Percentiles rank a stretch among this genome's conserved stretches.
These are phyloP conservation scores for Acanthosepion esculentum DNA, from an alignment of 2,888 invertebrate species.

Conservation along the genomic window DNA sequence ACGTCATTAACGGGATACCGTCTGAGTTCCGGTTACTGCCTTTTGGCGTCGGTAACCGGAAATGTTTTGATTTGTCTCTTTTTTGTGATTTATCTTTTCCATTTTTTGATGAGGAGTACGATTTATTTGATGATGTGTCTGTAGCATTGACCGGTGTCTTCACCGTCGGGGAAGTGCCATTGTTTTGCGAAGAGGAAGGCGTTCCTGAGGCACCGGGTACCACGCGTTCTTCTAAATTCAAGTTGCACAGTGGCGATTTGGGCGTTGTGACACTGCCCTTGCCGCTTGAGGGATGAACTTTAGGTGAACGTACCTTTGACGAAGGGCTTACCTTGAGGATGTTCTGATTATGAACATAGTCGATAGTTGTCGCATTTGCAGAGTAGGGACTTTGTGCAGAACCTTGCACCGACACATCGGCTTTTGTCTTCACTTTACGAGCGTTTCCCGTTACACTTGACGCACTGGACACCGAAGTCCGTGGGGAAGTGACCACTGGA, in stretches of 20 bases:
- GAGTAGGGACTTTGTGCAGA: slow-evolving; percentile 65
- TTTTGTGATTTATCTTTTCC: slow-evolving; percentile 10
- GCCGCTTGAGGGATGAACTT: slow-evolving; percentile 63
- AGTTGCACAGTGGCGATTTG: slow-evolving; percentile 46
- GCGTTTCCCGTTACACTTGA: slow-evolving; percentile 55
- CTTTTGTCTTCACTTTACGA: slow-evolving; percentile 59
- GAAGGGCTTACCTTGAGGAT: slow-evolving; percentile 64
- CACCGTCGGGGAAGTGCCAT: background rate
- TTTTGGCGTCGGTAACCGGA: slow-evolving; percentile 40
- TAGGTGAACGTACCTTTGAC: slow-evolving; percentile 60
- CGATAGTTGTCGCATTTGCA: slow-evolving; percentile 59
- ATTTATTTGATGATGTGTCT: background rate
- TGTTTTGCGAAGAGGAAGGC: slow-evolving; percentile 36
- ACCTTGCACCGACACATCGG: slow-evolving; percentile 57
- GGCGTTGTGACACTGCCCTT: slow-evolving; percentile 54
- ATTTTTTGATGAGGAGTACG: background rate
- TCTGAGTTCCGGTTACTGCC: background rate
- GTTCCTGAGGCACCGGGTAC: slow-evolving; percentile 57
- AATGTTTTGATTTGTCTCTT: slow-evolving; percentile 47
- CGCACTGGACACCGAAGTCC: slow-evolving; percentile 63
- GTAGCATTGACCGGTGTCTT: background rate
- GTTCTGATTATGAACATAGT: slow-evolving; percentile 59
- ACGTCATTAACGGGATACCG: slow-evolving; percentile 44
- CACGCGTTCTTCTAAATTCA: slow-evolving; percentile 52
- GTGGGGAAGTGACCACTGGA: slow-evolving; percentile 52